A percentile compares a stretch with the other conserved stretches of the same genome.
Evolutionary conservation across 2,113 vertebrate species (phyloP).

Genomic region (Ctenodactylus gundi): DNA sequence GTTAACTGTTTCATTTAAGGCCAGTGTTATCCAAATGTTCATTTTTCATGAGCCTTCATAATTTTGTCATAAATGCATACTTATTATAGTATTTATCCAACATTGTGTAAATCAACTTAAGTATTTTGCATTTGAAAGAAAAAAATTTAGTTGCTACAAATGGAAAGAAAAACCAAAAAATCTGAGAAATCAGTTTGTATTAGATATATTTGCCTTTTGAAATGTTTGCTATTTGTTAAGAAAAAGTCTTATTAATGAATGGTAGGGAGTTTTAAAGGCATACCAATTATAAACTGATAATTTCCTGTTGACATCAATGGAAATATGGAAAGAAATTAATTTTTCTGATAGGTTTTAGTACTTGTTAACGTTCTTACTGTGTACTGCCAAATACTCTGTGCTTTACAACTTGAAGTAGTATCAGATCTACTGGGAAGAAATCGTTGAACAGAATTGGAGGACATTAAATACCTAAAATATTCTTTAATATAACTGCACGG

Average conservation of each 20-base stretch:
- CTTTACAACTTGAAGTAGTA: not conserved
- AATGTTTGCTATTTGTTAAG: not conserved
- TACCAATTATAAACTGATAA: not conserved
- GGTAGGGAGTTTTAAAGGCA: not conserved
- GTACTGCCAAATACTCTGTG: not conserved
- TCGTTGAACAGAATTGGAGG: not conserved
- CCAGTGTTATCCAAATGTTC: not conserved
- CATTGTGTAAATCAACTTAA: not conserved
- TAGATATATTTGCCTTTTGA: not conserved
- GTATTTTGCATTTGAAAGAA: not conserved
- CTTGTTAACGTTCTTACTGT: not conserved
- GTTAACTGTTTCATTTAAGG: not conserved
- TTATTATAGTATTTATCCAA: not conserved
- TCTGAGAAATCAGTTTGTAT: not conserved
- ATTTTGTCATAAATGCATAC: not conserved
- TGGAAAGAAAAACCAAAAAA: not conserved
- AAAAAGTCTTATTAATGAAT: not conserved
- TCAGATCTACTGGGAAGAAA: not conserved
- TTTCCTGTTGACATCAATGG: not conserved
- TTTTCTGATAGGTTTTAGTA: not conserved
- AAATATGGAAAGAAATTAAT: constrained; percentile 24
- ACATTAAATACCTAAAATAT: not conserved
- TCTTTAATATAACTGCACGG: not conserved
- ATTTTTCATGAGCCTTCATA: not conserved
- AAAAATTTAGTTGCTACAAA: not conserved